phyloP scores from a whole-genome alignment of 2,888 invertebrate genomes.

The Nephrotoma guestfalica region DNA sequence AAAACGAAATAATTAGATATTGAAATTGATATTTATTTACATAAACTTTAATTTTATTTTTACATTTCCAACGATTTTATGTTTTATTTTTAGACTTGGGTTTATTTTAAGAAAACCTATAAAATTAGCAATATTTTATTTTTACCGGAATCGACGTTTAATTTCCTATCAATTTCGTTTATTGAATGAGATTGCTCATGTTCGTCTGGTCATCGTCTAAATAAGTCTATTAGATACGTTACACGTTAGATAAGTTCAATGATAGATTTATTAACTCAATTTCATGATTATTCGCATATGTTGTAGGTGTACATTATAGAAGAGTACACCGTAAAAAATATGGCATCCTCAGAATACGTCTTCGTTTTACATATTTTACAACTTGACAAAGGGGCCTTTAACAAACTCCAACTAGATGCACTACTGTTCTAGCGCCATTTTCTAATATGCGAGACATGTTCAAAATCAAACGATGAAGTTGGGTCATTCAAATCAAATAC shows the following conservation, averaged over 20 bases:
- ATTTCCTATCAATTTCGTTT: not conserved
- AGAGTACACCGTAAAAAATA: no score
- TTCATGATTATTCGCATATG: not conserved
- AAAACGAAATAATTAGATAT: not conserved
- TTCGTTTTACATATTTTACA: no score
- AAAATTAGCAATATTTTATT: not conserved
- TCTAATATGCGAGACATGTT: no score
- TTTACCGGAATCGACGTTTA: not conserved
- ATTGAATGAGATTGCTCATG: not conserved
- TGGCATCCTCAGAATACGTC: no score
- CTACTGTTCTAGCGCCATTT: no score
- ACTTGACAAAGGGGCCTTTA: no score
- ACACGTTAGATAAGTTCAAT: not conserved
- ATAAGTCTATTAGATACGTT: not conserved
- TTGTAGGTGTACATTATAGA: not conserved
- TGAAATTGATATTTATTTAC: not conserved
- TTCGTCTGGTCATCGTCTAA: not conserved
- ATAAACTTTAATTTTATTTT: not conserved
- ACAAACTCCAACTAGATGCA: no score
- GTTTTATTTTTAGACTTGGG: not conserved
- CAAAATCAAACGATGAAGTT: no score
- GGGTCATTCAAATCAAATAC: no score
- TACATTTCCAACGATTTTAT: not conserved
- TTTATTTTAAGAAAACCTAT: not conserved
- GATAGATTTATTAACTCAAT: not conserved